Evolutionary conservation across 2,113 vertebrate genomes (phyloP).

Genomic region (Agapornis roseicollis): DNA sequence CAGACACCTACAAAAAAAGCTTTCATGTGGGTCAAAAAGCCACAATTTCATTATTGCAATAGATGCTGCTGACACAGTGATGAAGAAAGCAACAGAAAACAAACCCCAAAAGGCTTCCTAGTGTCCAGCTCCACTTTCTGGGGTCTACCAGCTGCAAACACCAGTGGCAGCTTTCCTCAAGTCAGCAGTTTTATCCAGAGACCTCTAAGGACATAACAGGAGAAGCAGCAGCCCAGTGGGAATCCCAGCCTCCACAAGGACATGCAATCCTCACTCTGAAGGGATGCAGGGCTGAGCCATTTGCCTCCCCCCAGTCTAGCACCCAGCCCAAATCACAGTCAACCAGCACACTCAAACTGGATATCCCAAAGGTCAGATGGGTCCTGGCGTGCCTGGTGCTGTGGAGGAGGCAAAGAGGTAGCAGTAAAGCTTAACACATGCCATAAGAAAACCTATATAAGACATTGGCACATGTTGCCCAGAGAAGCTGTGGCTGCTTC

Average conservation of each 20-base stretch:
- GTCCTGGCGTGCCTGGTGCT: not conserved
- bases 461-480: not conserved
- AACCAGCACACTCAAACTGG: not conserved
- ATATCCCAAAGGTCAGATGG: accelerated
- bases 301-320: accelerated
- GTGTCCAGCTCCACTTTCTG: not conserved
- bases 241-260: not conserved
- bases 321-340: not conserved
- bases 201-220: not conserved
- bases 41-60: conserved; percentile 1
- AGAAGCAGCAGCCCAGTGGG: not conserved
- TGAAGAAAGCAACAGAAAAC: not conserved
- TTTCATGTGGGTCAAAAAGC: conserved; percentile 42
- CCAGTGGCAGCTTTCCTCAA: not conserved
- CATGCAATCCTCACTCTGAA: not conserved
- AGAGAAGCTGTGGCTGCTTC: not conserved
- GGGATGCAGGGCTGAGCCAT: not conserved
- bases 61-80: not conserved
- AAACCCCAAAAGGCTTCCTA: not conserved
- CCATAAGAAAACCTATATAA: not conserved
- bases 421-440: accelerated
- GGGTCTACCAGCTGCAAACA: not conserved
- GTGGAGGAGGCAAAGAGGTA: not conserved
- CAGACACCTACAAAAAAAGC: not conserved
- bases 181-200: not conserved